Conservation (phyloP, 53 echinoderm and acorn worm species). For the Actinopyga echinites region DNA sequence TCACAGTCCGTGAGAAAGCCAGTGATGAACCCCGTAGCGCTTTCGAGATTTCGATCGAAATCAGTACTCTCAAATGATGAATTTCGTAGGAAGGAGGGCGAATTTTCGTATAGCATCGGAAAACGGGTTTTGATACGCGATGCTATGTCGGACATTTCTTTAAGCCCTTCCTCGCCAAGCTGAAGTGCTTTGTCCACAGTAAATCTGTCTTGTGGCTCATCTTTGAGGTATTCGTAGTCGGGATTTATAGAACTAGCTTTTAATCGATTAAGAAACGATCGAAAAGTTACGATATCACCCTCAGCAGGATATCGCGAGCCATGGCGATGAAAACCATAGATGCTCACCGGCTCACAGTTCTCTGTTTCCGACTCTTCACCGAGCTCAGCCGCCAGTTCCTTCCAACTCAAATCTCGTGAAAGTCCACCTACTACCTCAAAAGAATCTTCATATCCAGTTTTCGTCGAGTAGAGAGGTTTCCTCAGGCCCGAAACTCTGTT, state of each 20-base stretch:
- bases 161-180: conserved; percentile 56
- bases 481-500: too few relatives aligned
- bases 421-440: background rate
- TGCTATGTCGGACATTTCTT: conserved; percentile 56
- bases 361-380: background rate
- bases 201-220: conserved; percentile 45
- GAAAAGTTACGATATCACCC: conserved; percentile 55
- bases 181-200: conserved; percentile 39
- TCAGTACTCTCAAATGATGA: conserved; percentile 71
- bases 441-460: conserved; percentile 8
- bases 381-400: background rate
- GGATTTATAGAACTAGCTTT: conserved; percentile 53
- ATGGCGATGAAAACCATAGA: conserved; percentile 69
- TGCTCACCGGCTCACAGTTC: conserved; percentile 38
- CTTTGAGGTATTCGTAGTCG: too few relatives aligned
- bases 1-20: conserved; percentile 54
- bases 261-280: conserved; percentile 54
- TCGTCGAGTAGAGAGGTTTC: background rate
- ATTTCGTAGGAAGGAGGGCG: background rate
- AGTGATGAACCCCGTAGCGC: conserved; percentile 64
- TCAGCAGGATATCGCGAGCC: conserved; percentile 64
- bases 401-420: background rate
- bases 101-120: conserved; percentile 47
- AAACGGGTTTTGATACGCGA: conserved; percentile 45
- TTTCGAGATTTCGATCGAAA: conserved; percentile 60